Evolutionary conservation across 2,888 invertebrate species (phyloP).

Genomic region (Drosophila eohydei): DNA sequence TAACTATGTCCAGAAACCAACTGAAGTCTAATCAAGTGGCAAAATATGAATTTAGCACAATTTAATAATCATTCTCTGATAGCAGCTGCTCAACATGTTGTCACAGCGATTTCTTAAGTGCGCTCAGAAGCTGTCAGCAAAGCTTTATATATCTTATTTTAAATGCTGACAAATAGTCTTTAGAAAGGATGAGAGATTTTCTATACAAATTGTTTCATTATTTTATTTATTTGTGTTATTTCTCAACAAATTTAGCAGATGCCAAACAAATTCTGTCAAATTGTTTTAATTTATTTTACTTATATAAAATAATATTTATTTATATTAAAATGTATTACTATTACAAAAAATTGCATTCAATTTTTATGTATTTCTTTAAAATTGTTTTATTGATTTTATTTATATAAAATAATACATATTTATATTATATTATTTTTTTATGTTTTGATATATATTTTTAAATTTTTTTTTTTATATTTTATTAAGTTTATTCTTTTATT

Average conservation of each 20-base stretch:
- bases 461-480: no score
- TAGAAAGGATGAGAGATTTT: neutral
- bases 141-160: neutral
- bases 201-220: neutral
- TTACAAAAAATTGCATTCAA: no score
- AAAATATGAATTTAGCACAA: slow-evolving; percentile 11
- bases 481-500: no score
- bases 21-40: slow-evolving; percentile 19
- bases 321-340: neutral
- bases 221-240: neutral
- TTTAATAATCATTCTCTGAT: neutral
- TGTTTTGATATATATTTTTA: no score
- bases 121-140: slow-evolving; percentile 2
- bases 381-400: no score
- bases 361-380: no score
- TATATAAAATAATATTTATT: neutral
- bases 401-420: no score
- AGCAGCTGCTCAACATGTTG: slow-evolving; percentile 12
- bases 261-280: neutral
- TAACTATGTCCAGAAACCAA: neutral
- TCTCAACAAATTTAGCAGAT: neutral
- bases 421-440: no score
- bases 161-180: neutral
- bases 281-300: neutral
- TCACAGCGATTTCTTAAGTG: neutral